Percentiles rank a stretch among this genome's conserved stretches.
Evolutionary conservation across 2,113 vertebrate species (phyloP).

Genomic region (Dryoscopus gambensis): DNA sequence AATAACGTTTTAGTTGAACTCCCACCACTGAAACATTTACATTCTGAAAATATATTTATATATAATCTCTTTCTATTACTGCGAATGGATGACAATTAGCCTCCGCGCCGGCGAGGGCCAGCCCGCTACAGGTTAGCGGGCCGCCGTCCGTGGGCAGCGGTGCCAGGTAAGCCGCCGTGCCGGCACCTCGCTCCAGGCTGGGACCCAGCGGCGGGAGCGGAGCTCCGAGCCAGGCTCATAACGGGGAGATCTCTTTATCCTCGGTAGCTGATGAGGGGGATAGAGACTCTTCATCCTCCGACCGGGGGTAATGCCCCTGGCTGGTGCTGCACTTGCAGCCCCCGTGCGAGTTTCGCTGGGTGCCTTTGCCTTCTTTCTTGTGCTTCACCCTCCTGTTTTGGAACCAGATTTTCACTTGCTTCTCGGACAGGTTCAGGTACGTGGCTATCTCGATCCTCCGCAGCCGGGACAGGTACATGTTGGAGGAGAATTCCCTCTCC

Average conservation of each 20-base stretch:
- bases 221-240: conserved; percentile 48
- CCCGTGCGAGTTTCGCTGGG: conserved; percentile 83
- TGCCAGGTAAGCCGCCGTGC: background rate
- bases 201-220: background rate
- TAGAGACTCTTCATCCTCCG: conserved; percentile 94
- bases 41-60: background rate
- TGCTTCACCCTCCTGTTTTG: conserved; percentile 98
- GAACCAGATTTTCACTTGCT: conserved; percentile 99
- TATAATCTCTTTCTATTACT: background rate
- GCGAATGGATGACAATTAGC: background rate
- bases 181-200: background rate
- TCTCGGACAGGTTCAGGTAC: conserved; percentile 95
- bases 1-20: background rate
- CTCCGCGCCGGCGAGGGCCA: background rate
- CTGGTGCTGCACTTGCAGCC: conserved; percentile 86
- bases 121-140: background rate
- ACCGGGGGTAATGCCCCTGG: conserved; percentile 87
- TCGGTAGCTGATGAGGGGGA: conserved; percentile 88
- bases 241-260: conserved; percentile 88
- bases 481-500: conserved; percentile 95
- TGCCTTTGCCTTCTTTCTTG: conserved; percentile 96
- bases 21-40: background rate
- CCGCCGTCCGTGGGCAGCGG: background rate
- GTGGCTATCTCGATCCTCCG: conserved; percentile 97
- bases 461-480: conserved; percentile 97